Percentiles rank a stretch among this genome's conserved stretches.
Evolutionary conservation across 2,113 vertebrate species (phyloP).

Genomic region (Rostratula benghalensis): DNA sequence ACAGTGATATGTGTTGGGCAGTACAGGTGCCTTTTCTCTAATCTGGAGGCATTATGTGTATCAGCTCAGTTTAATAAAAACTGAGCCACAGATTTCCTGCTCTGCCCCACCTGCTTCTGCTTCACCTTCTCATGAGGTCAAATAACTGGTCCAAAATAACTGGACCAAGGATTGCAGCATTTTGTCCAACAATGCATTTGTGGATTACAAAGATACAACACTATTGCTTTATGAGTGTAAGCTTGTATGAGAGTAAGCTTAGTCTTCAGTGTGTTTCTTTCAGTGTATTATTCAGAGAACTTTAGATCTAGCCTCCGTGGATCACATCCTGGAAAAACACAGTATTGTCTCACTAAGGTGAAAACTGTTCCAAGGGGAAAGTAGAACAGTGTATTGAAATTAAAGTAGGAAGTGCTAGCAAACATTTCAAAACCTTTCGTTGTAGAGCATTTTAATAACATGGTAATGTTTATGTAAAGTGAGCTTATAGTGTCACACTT

Average conservation of each 20-base stretch:
- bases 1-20: not conserved
- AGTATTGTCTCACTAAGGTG: not conserved
- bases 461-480: slow-evolving; percentile 84
- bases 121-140: slow-evolving; percentile 1
- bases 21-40: not conserved
- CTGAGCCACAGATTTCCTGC: not conserved
- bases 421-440: slow-evolving; percentile 59
- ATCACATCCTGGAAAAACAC: slow-evolving; percentile 8
- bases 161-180: not conserved
- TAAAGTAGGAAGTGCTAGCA: slow-evolving; percentile 48
- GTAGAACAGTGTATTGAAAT: slow-evolving; percentile 43
- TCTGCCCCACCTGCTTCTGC: not conserved
- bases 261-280: slow-evolving; percentile 15
- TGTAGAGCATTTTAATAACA: slow-evolving; percentile 76
- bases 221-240: not conserved
- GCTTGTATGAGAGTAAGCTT: slow-evolving; percentile 10
- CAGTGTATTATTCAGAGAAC: not conserved
- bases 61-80: not conserved
- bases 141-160: not conserved
- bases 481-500: slow-evolving; percentile 82
- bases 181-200: not conserved
- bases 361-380: slow-evolving; percentile 30
- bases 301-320: not conserved
- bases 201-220: not conserved
- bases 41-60: not conserved